Percentiles rank a stretch among this genome's conserved stretches.
Conservation (phyloP, 2,888 invertebrate species). For the Cantharis lateralis region DNA sequence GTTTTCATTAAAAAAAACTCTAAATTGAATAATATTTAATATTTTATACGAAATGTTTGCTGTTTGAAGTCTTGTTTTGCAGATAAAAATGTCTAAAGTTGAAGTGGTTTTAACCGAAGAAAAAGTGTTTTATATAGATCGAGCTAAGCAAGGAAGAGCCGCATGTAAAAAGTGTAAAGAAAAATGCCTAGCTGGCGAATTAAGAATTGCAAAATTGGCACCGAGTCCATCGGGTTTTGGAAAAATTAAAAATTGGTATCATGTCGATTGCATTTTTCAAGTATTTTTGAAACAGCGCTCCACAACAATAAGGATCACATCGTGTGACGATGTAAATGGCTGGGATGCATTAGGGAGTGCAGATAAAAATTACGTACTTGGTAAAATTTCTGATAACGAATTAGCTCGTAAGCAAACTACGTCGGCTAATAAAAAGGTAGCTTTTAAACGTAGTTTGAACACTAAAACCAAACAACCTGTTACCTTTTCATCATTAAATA, state of each 20-base stretch:
- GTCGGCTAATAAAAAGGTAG: conserved; percentile 4
- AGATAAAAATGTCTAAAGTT: conserved; percentile 48
- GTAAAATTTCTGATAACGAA: conserved; percentile 67
- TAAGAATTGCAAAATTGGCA: conserved; percentile 78
- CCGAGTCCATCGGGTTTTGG: conserved; percentile 76
- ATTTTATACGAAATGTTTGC: not conserved
- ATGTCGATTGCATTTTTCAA: conserved; percentile 80
- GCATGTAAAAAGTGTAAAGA: conserved; percentile 87
- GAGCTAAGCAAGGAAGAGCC: conserved; percentile 80
- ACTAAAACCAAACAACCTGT: not conserved
- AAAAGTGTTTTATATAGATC: conserved; percentile 72
- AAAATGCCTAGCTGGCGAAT: conserved; percentile 71
- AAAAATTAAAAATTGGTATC: conserved; percentile 85
- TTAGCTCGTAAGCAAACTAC: conserved; percentile 50
- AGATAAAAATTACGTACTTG: conserved; percentile 68
- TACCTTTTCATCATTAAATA: not conserved
- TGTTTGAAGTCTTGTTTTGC: not conserved
- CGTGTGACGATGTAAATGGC: conserved; percentile 77
- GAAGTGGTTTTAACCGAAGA: conserved; percentile 48
- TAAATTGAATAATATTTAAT: not conserved
- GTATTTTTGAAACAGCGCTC: conserved; percentile 77
- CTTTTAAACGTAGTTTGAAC: not conserved
- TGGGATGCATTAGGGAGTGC: conserved; percentile 70
- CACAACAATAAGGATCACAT: conserved; percentile 80
- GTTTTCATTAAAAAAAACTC: not conserved